Base-by-base conservation (phyloP, 2,888 invertebrate species). In the Synergus japonicus region DNA sequence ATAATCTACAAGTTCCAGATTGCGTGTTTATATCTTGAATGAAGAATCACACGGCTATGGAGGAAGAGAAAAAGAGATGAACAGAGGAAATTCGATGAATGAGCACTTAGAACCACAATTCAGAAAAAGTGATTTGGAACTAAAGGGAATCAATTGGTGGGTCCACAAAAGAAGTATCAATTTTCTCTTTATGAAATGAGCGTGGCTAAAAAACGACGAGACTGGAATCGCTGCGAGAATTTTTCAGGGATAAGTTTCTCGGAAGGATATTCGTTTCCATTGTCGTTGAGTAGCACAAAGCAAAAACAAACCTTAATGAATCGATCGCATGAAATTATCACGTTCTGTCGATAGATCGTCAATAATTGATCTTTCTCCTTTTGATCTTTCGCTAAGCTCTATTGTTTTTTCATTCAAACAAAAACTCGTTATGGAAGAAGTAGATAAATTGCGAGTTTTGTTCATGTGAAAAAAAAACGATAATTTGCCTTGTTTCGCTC, bases 241-340 rank as follows among this genome's bases (percentile, higher is more conserved):
- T n/a, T n/a, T 73, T 54, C 54, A 37, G 46, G 29, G 29, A 49
- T 67, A 44, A 49, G 29, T 15, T 69, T 69, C 46, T 49, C 4
- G 41, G 73, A 73, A 73, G n/a, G n/a, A 10, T 18, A 37, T 73
- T 67, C 29, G 22, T 46, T 54, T 41, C 54, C n/a, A 73, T 54
- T 73, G 73, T 54, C 54, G 54, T 4, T 73, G 15, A 49, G 37
- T 9, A 46, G 22, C 10, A 10, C 37, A 10, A 41, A 73, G 37
- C 49, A 73, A 54, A 49, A 29, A 73, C 29, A 73, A 73, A 73
- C 54, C 9, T 12, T 73, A 73, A 37, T 73, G 41, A n/a, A 4
- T 37, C 73, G 54, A 73, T 73, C 7, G 54, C 73, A 73, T 73
- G 73, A 58, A 73, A 73, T 73, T 10, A 73, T 54, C 73, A 73